Base-by-base conservation (phyloP, 2,888 invertebrate genomes). In the Lepidonotus clava region DNA sequence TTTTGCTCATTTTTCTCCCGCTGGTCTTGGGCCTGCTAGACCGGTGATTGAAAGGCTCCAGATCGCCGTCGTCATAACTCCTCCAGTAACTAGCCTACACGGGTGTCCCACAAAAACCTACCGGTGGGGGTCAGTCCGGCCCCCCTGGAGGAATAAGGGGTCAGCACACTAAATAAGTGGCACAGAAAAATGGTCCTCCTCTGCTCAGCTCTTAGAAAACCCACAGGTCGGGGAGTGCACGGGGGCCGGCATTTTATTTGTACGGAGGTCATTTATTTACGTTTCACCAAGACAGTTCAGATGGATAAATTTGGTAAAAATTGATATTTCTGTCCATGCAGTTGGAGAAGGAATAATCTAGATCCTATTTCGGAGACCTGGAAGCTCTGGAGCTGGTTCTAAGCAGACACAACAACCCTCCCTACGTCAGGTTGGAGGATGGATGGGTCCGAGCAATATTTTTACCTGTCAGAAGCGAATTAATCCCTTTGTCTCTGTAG, bases 331-430 rank as follows among this genome's bases (percentile, higher is more conserved):
- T 71, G 71, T 71, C 71, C 14, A 38, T 11, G 34, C 14, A 14
- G 71, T 36, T 71, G 71, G 38, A 36, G 71, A 71, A 71, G 71
- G 71, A 71, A 71, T 71, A 18, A 6, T 71, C 71, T 71, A 71
- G 38, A 71, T 71, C 71, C 38, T 38, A 1, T 34, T 71, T 2
- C 11, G 36, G 34, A 18, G 8, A 18, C 34, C 21, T 34, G 71
- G 4, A 34, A 18, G 36, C 18, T 38, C 34, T 34, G 1, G 5
- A 11, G 8, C 71, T 38, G 71, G 71, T 34, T 38, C 71, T 34
- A 0, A 24, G 71, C 14, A n/a, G 36, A 38, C 71, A 38, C 36
- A 71, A 71, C 38, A 71, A 71, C 71, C 36, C n/a, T 18, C 71
- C 36, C 38, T 18, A 18, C 14, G 36, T 8, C 14, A 14, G 14